Base-by-base conservation (phyloP, 2,888 invertebrate genomes). In the Notocelia uddmanniana region DNA sequence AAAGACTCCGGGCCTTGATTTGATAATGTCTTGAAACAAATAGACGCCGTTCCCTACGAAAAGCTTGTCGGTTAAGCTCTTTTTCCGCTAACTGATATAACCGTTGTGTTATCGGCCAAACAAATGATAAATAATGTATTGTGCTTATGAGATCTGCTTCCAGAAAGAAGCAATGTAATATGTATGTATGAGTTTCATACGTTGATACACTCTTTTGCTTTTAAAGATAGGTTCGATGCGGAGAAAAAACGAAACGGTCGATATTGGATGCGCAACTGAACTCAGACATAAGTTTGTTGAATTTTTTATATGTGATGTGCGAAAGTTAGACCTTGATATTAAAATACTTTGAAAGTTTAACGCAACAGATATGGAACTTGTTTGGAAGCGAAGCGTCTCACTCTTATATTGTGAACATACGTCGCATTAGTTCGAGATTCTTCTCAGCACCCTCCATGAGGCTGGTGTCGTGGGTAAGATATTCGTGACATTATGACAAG, bases 51-150 rank as follows among this genome's bases (percentile, higher is more conserved):
- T 54, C 5, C 9, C 9, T 21, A 37, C 8, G 37, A 34, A 64
- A n/a, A 64, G 8, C 15, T 15, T 21, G 37, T 54, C 6, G 10
- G 34, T 64, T 64, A 34, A 21, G 64, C n/a, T 31, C 21, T 52
- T 54, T 50, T 11, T n/a, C 19, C 21, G 3, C 21, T 15, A 50
- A 54, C 31, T 37, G 41, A 19, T 41, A 52, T 21, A 19, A 26
- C 26, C n/a, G 23, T 18, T 59, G 34, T 57, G 70, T 54, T 57
- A 68, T 68, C 59, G 68, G 37, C 45, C 64, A 68, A 63, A 68
- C 52, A 71, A 66, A 74, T 59, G 62, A 72, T 74, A 68, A 60
- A 72, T 68, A 64, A 63, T 74, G 66, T 73, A 68, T 64, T 68
- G 62, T 37, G 52, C 52, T 68, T 69, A 69, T 58, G 62, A 63